phyloP scores from a whole-genome alignment of 2,888 invertebrate species.

The Ectropis crepuscularia region DNA sequence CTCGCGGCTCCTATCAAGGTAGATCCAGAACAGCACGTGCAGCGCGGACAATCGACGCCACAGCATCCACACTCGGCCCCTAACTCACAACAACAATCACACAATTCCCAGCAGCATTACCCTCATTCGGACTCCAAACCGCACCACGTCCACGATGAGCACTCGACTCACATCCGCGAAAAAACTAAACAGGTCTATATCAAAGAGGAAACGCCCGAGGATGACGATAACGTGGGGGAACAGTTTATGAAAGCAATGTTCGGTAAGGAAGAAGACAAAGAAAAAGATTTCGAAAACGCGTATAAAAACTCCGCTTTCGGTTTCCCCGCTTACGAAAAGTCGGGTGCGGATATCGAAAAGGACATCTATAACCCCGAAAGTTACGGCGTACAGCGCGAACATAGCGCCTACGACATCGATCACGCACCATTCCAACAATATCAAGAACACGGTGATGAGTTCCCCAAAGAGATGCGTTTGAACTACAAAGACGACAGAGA shows the following conservation, averaged over 20 bases:
- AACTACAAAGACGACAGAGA: conserved; percentile 70
- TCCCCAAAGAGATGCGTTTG: conserved; percentile 64
- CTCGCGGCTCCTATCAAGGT: conserved; percentile 61
- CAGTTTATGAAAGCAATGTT: conserved; percentile 63
- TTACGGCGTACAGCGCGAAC: conserved; percentile 61
- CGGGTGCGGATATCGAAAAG: conserved; percentile 59
- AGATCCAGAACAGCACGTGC: conserved; percentile 63
- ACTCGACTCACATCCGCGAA: conserved; percentile 57
- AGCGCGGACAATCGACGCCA: conserved; percentile 40
- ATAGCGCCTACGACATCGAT: conserved; percentile 59
- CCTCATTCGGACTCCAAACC: conserved; percentile 27
- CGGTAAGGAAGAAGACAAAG: conserved; percentile 70
- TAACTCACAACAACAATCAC: conserved; percentile 39
- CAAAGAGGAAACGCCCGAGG: conserved; percentile 67
- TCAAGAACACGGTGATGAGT: conserved; percentile 66
- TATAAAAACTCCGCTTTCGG: conserved; percentile 76
- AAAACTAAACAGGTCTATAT: conserved; percentile 69
- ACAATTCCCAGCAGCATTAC: conserved; percentile 28
- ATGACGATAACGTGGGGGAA: conserved; percentile 61
- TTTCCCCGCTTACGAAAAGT: conserved; percentile 68
- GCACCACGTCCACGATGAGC: conserved; percentile 36
- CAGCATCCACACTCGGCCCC: conserved; percentile 39
- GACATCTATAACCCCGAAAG: conserved; percentile 68
- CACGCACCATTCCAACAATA: conserved; percentile 70
- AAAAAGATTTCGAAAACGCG: conserved; percentile 77